Conservation (phyloP, 2,888 invertebrate species). For the Trachelus iudaicus region DNA sequence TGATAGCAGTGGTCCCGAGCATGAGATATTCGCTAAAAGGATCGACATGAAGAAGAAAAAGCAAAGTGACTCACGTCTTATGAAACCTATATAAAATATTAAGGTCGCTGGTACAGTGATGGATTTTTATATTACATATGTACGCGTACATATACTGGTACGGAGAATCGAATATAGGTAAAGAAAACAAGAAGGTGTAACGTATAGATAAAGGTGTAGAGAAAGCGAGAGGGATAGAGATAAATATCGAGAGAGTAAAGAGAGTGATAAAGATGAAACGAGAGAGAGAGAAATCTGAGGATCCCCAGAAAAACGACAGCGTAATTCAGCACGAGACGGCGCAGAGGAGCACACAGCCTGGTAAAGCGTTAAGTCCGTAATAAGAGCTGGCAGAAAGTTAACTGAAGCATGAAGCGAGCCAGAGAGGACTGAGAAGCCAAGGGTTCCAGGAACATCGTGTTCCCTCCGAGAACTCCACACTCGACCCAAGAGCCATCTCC, state of each 20-base stretch:
- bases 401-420: conserved; percentile 51
- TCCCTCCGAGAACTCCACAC: conserved; percentile 40
- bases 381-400: conserved; percentile 54
- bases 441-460: conserved; percentile 47
- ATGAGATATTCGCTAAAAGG: too few species aligned
- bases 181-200: not conserved
- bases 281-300: not conserved
- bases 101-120: too few species aligned
- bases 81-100: too few species aligned
- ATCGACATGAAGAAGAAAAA: too few species aligned
- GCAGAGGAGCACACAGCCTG: conserved; percentile 13
- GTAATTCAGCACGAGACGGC: not conserved
- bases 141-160: not conserved
- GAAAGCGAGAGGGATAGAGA: conserved; percentile 11
- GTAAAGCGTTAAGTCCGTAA: conserved; percentile 46
- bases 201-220: not conserved
- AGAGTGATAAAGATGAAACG: conserved; percentile 10
- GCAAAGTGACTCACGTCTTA: too few species aligned
- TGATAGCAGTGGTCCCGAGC: too few species aligned
- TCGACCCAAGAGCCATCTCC: conserved; percentile 20
- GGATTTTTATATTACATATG: not conserved
- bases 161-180: not conserved
- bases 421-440: conserved; percentile 34
- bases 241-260: conserved; percentile 11
- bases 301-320: not conserved